These are phyloP conservation scores for Nomada lathburiana DNA, from an alignment of 2,888 invertebrate genomes.

Conservation along the genomic window DNA sequence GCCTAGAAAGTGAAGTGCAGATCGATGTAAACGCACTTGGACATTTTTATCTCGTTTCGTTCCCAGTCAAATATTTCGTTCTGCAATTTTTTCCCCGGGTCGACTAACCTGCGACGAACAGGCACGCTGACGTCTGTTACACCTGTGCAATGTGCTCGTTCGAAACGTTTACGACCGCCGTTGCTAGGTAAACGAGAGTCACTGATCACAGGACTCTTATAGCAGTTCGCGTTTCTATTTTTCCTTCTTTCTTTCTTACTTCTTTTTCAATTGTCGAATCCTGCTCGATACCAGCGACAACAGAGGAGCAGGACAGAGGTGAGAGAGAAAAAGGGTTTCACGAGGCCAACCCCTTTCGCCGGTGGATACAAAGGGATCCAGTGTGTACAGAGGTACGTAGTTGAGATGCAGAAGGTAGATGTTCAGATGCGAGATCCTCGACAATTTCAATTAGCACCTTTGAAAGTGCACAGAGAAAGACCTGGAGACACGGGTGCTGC, in stretches of 20 bases:
- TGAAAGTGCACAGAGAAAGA: slow-evolving; percentile 35
- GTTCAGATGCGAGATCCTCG: slow-evolving; percentile 28
- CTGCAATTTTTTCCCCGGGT: slow-evolving; percentile 4
- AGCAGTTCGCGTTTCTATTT: not conserved
- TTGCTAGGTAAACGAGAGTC: not conserved
- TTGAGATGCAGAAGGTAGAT: slow-evolving; percentile 26
- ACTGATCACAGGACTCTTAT: slow-evolving; percentile 3
- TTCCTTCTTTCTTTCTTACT: too few species aligned
- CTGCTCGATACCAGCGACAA: slow-evolving; percentile 12
- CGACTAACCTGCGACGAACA: not conserved
- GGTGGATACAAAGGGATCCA: slow-evolving; percentile 17
- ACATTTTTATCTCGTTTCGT: slow-evolving; percentile 26
- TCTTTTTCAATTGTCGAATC: not conserved
- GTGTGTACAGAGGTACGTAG: slow-evolving; percentile 14
- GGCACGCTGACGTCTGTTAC: not conserved
- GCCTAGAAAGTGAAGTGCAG: slow-evolving; percentile 39
- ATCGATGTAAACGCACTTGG: slow-evolving; percentile 1
- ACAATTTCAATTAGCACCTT: slow-evolving; percentile 56
- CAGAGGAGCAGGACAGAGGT: slow-evolving; percentile 18
- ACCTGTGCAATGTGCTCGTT: too few species aligned
- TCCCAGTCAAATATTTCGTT: not conserved
- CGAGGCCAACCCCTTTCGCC: slow-evolving; percentile 11
- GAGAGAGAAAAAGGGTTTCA: slow-evolving; percentile 17
- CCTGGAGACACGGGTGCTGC: not conserved
- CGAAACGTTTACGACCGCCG: slow-evolving; percentile 15